Conservation (phyloP, 2,888 invertebrate genomes). For the Dynastes hyllus region DNA sequence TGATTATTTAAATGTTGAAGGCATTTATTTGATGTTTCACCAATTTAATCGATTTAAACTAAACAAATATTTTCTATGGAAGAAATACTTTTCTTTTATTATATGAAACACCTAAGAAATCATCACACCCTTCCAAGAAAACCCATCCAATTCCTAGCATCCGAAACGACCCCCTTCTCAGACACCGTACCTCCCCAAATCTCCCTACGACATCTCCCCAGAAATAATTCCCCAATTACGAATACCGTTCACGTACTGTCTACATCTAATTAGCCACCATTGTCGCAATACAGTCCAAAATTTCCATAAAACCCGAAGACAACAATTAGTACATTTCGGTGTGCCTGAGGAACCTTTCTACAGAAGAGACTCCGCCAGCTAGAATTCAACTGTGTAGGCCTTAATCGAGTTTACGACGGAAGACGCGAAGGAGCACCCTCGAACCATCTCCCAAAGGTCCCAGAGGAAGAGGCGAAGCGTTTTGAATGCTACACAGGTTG, state of each 20-base stretch:
- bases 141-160: neutral
- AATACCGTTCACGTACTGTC: slow-evolving; percentile 17
- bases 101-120: no score
- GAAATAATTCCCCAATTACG: slow-evolving; percentile 16
- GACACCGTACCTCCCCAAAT: slow-evolving; percentile 33
- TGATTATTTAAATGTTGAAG: no score
- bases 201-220: neutral
- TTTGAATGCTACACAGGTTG: no score
- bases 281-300: slow-evolving; percentile 16
- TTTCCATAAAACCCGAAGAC: slow-evolving; percentile 37
- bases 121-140: no score
- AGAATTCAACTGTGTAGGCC: neutral
- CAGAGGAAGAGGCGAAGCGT: no score
- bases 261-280: slow-evolving; percentile 26
- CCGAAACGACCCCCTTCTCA: slow-evolving; percentile 45
- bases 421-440: slow-evolving; percentile 4
- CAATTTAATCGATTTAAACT: no score
- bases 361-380: neutral
- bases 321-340: slow-evolving; percentile 31
- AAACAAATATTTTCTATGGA: no score
- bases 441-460: no score
- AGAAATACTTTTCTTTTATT: no score
- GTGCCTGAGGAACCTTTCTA: slow-evolving; percentile 1
- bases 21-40: no score
- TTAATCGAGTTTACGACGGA: slow-evolving; percentile 56